These are phyloP conservation scores for Arbacia lixula DNA, from an alignment of 53 echinoderm and acorn worm genomes.

Conservation along the genomic window DNA sequence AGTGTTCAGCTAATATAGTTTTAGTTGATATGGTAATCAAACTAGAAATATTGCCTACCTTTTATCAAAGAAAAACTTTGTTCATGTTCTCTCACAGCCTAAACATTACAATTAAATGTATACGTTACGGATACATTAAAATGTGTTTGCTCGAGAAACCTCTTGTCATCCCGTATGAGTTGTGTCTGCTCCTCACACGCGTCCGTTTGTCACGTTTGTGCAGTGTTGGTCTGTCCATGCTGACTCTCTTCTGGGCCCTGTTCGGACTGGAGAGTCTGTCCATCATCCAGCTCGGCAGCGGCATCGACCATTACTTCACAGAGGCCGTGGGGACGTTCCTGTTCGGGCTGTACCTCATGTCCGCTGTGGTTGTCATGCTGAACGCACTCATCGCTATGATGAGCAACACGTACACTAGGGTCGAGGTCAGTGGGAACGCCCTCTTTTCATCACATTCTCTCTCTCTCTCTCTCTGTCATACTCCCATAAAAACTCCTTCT, in stretches of 20 bases:
- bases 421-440: constrained; percentile 70
- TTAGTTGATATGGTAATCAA: too few species aligned
- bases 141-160: too few species aligned
- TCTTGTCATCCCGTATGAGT: too few species aligned
- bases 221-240: constrained; percentile 88
- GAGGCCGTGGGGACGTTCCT: constrained; percentile 83
- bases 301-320: constrained; percentile 78
- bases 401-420: constrained; percentile 95
- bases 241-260: constrained; percentile 93
- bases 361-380: constrained; percentile 96
- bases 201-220: too few species aligned
- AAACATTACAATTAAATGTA: neutral
- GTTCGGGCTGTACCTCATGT: constrained; percentile 88
- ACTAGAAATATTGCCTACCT: too few species aligned
- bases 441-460: neutral
- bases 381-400: constrained; percentile 98
- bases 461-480: neutral
- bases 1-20: too few species aligned
- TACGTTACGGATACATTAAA: neutral
- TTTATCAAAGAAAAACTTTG: too few species aligned
- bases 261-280: constrained; percentile 81
- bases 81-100: too few species aligned
- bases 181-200: too few species aligned
- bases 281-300: constrained; percentile 65
- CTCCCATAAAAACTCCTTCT: neutral